Evolutionary conservation across 1,140 invertebrate genomes (phyloP), one percentile per base, ranked within the genome.

Genomic region (Alviniconcha marisindica): DNA sequence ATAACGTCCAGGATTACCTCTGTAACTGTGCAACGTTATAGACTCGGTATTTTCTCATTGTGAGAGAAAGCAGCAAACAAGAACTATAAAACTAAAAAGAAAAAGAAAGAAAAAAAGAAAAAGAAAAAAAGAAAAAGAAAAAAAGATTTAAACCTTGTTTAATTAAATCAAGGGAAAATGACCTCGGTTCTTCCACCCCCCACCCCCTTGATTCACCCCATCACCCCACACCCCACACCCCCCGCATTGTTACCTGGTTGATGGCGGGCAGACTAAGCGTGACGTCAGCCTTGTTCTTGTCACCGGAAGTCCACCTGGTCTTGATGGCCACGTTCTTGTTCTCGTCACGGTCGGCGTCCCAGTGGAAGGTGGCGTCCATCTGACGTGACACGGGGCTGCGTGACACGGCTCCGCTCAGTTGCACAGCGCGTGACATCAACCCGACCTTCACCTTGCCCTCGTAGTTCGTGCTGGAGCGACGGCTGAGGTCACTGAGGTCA

Each of bases 271-370:
- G 84, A 48, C 85, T 87, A 33, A 90, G 48, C 7, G 83, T 77
- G 36, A 90, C 24, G 74, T 88, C 88, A 44, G 86, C 86, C 48
- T 86, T 74, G 42, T 84, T 82, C 56, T 84, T 80, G 21, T 63
- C 81, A 42, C 54, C 63, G 48, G 88, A 87, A 48, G 31, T 85
- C 33, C 88, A 36, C 2, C 60, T 85, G 24, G 85, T 84, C 78
- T 74, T 87, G 33, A 89, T 44, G 21, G 81, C 86, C 51, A 90
- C 76, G 84, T 88, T 87, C 80, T 89, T 88, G 33, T 82, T 87
- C 24, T 84, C 56, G 80, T 90, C 88, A 60, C 82, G 79, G 42
- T 88, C 89, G 36, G 87, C 86, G 84, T 90, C 89, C 89, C 89
- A 90, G 51, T 81, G 56, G 28, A 90, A 82, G 24, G 87, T 54